These are phyloP conservation scores for Callinectes sapidus DNA, from an alignment of 2,888 invertebrate species.

Conservation along the genomic window DNA sequence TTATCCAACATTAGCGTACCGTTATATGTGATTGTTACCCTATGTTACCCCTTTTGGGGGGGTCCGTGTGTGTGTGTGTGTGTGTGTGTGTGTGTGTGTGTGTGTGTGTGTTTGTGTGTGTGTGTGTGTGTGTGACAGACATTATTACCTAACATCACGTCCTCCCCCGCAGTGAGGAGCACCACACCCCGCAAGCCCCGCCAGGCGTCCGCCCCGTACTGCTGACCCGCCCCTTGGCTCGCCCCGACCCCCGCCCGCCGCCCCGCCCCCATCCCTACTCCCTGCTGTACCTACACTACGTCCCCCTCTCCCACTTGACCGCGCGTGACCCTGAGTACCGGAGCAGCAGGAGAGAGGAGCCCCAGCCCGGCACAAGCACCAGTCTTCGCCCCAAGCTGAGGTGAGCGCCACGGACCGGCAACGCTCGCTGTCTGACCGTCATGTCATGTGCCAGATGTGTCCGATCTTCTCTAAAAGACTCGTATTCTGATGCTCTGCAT, in stretches of 20 bases:
- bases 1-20: background rate
- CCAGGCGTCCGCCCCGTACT: conserved; percentile 50
- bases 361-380: too few relatives aligned
- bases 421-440: too few relatives aligned
- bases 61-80: conserved; percentile 8
- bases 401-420: too few relatives aligned
- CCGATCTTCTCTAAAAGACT: too few relatives aligned
- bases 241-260: conserved; percentile 51
- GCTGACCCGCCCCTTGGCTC: conserved; percentile 47
- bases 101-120: conserved; percentile 34
- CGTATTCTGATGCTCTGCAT: too few relatives aligned
- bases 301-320: conserved; percentile 44
- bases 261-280: conserved; percentile 58
- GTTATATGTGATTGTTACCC: background rate
- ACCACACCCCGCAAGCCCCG: background rate
- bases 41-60: too few relatives aligned
- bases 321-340: background rate
- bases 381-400: too few relatives aligned
- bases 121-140: background rate
- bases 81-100: conserved; percentile 7
- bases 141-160: background rate
- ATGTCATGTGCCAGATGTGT: too few relatives aligned
- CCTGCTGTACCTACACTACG: conserved; percentile 59
- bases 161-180: background rate
- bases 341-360: background rate